Percentiles rank a stretch among this genome's conserved stretches.
These are phyloP conservation scores for Lepidostoma basale DNA, from an alignment of 1,140 invertebrate species.

Conservation along the genomic window DNA sequence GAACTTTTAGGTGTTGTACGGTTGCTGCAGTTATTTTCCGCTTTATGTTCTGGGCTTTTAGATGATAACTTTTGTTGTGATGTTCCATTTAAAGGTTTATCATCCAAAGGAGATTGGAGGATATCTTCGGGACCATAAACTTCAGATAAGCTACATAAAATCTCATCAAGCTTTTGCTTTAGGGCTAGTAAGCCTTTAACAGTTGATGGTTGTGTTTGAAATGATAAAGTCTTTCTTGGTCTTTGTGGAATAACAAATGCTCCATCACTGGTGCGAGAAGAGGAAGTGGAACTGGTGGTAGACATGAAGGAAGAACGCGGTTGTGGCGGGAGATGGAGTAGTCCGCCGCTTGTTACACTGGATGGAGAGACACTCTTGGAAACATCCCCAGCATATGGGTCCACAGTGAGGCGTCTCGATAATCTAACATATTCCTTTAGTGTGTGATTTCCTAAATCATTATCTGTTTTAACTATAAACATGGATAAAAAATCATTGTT, in stretches of 20 bases:
- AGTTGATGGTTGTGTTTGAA: slow-evolving; percentile 49
- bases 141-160: slow-evolving; percentile 54
- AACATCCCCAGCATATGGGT: slow-evolving; percentile 56
- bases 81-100: background rate
- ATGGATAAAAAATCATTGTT: slow-evolving; percentile 58
- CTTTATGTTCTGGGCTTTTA: background rate
- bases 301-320: slow-evolving; percentile 58
- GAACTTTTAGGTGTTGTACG: slow-evolving; percentile 59
- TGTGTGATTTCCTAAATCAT: slow-evolving; percentile 57
- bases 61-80: background rate
- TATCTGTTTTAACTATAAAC: slow-evolving; percentile 56
- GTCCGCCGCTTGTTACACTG: slow-evolving; percentile 56
- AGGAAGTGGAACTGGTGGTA: slow-evolving; percentile 54
- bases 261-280: slow-evolving; percentile 57
- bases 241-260: slow-evolving; percentile 57
- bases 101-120: slow-evolving; percentile 10
- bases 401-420: slow-evolving; percentile 56
- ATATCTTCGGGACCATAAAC: slow-evolving; percentile 32
- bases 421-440: slow-evolving; percentile 58
- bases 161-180: slow-evolving; percentile 56
- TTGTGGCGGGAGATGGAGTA: slow-evolving; percentile 50
- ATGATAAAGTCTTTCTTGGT: slow-evolving; percentile 53
- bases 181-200: slow-evolving; percentile 57
- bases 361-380: slow-evolving; percentile 55
- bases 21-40: slow-evolving; percentile 54